These are phyloP conservation scores for Leuciscus idus DNA, from an alignment of 2,113 vertebrate species.

Conservation along the genomic window DNA sequence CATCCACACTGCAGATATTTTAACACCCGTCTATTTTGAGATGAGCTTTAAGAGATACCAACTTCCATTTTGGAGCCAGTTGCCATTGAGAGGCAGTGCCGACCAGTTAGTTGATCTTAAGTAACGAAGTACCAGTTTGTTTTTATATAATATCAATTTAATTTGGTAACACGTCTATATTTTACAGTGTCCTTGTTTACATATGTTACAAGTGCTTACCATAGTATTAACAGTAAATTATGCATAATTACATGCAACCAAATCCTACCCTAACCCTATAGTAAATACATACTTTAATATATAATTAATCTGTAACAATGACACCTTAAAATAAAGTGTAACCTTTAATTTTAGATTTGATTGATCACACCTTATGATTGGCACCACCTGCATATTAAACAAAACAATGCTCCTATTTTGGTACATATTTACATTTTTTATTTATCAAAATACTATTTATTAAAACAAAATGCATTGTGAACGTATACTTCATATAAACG, in stretches of 20 bases:
- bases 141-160: not conserved
- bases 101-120: not conserved
- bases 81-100: not conserved
- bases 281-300: too few species aligned
- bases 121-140: not conserved
- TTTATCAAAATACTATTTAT: not conserved
- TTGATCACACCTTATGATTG: not conserved
- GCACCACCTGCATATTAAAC: not conserved
- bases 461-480: not conserved
- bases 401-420: not conserved
- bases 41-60: conserved; percentile 25
- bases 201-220: too few species aligned
- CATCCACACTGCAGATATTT: conserved; percentile 58
- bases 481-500: not conserved
- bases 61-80: not conserved
- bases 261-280: too few species aligned
- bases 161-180: too few species aligned
- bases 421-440: not conserved
- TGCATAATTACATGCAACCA: too few species aligned
- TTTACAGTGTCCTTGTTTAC: too few species aligned
- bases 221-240: too few species aligned
- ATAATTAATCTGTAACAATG: too few species aligned
- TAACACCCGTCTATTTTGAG: conserved; percentile 62
- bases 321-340: too few species aligned
- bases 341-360: not conserved